These are phyloP conservation scores for Budorcas taxicolor DNA, from an alignment of 2,113 vertebrate species.

Conservation along the genomic window DNA sequence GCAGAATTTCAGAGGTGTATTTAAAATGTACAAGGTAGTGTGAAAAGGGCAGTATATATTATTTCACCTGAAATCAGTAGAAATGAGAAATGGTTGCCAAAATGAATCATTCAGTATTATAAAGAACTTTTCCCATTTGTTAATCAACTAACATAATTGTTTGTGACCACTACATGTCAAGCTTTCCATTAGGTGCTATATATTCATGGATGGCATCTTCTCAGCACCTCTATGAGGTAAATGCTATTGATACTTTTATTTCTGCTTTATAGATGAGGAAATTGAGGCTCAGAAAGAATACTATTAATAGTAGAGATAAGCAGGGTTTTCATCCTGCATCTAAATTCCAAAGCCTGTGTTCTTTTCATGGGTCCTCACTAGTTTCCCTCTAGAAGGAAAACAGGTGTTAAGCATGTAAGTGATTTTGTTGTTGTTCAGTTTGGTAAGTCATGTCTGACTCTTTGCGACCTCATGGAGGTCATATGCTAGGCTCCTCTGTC, in stretches of 20 bases:
- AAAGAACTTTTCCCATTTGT: background rate
- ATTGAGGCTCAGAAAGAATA: background rate
- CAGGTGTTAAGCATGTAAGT: background rate
- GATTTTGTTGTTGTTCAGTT: background rate
- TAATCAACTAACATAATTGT: background rate
- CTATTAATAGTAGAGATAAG: background rate
- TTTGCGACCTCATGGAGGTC: background rate
- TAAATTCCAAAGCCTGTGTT: background rate
- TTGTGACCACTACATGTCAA: background rate
- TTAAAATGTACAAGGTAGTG: conserved; percentile 40
- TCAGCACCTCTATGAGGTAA: background rate
- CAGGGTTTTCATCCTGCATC: background rate
- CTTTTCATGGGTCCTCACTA: background rate
- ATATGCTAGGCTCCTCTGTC: background rate
- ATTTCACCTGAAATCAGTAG: conserved; percentile 13
- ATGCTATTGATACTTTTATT: background rate
- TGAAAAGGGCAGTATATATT: conserved; percentile 1
- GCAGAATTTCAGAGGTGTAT: conserved; percentile 41
- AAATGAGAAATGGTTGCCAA: background rate
- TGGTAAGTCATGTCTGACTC: background rate
- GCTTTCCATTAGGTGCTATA: background rate
- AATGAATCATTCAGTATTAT: background rate
- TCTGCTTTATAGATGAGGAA: background rate
- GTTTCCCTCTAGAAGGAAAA: background rate
- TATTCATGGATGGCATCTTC: background rate